Conservation (phyloP, 2,888 invertebrate species). For the Nomada fucata region DNA sequence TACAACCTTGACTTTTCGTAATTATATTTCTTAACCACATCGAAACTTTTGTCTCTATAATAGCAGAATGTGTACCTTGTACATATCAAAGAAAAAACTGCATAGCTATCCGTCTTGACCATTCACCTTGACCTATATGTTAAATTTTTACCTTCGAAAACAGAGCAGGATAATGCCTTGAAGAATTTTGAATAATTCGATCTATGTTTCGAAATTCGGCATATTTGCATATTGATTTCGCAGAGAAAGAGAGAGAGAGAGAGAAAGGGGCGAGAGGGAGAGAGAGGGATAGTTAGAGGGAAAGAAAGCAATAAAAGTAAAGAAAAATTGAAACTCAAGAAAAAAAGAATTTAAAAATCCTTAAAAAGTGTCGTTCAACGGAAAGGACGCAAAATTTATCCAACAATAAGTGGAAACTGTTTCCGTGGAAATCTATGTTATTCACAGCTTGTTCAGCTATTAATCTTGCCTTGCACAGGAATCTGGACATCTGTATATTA, state of each 20-base stretch:
- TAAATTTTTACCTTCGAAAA: background rate
- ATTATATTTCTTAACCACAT: too few species aligned
- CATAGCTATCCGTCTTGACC: background rate
- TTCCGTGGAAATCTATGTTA: background rate
- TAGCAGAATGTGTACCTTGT: background rate
- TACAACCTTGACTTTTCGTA: too few species aligned
- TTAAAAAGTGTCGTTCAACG: too few species aligned
- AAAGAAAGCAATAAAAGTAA: background rate
- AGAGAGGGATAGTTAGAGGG: too few species aligned
- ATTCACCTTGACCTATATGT: constrained; percentile 31
- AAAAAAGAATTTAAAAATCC: too few species aligned
- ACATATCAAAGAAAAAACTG: background rate
- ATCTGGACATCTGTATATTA: constrained; percentile 22
- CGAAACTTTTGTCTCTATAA: too few species aligned
- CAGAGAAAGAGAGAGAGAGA: too few species aligned
- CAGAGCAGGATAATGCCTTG: constrained; percentile 4
- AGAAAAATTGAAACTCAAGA: too few species aligned
- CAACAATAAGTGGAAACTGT: background rate
- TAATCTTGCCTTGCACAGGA: constrained; percentile 37
- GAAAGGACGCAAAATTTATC: background rate
- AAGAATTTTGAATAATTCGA: constrained; percentile 30
- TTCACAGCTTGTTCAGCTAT: constrained; percentile 4
- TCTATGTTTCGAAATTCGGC: background rate
- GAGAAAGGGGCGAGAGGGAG: too few species aligned
- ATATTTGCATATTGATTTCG: constrained; percentile 2